A percentile compares a stretch with the other conserved stretches of the same genome.
Conservation (phyloP, 2,888 invertebrate genomes). For the Neoitamus cyanurus region DNA sequence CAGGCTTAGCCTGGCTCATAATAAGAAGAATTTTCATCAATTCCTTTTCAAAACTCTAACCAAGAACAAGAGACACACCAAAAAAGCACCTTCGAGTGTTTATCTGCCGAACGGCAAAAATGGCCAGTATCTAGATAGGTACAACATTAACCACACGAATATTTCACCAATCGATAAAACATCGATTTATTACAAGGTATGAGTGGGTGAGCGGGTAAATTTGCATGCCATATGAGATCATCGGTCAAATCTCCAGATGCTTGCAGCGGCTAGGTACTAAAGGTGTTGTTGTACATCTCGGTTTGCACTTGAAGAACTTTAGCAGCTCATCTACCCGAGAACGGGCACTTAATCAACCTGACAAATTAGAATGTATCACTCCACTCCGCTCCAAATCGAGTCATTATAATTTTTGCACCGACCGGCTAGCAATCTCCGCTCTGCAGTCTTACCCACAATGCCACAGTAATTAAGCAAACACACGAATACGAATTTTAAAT, state of each 20-base stretch:
- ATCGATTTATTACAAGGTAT: background rate
- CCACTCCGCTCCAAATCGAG: slow-evolving; percentile 13
- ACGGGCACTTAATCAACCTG: background rate
- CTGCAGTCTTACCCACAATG: background rate
- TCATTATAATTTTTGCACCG: slow-evolving; percentile 11
- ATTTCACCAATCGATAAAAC: background rate
- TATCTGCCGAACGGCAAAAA: background rate
- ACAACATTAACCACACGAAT: slow-evolving; percentile 11
- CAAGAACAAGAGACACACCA: background rate
- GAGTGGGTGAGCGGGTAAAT: slow-evolving; percentile 8
- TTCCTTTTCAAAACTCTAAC: background rate
- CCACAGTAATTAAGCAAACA: slow-evolving; percentile 15
- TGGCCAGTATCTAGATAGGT: background rate
- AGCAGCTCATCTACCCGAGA: background rate
- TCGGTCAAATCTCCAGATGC: slow-evolving; percentile 21
- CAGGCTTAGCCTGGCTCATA: background rate
- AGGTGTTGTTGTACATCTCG: background rate
- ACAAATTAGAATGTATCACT: slow-evolving; percentile 24
- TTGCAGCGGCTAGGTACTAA: background rate
- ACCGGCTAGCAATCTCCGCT: background rate
- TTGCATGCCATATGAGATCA: slow-evolving; percentile 22
- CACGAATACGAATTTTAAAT: slow-evolving; percentile 23
- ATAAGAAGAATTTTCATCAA: background rate
- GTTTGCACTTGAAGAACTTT: background rate
- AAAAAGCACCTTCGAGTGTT: background rate